Conservation (phyloP, 2,888 invertebrate species). For the Eledone cirrhosa region DNA sequence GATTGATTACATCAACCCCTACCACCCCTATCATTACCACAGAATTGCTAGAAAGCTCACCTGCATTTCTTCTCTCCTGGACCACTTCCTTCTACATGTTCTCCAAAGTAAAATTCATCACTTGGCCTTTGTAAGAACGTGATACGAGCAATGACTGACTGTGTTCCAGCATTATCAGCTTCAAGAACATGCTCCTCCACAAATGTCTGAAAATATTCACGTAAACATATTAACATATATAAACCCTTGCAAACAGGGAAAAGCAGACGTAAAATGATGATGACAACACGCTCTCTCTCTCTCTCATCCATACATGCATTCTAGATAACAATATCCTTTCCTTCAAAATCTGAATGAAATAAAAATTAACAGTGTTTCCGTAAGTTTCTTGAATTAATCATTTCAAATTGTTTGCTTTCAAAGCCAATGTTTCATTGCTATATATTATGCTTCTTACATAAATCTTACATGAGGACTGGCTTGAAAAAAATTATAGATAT, state of each 20-base stretch:
- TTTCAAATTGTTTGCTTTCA: too few relatives aligned
- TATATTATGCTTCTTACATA: too few relatives aligned
- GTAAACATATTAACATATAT: not conserved
- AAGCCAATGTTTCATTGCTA: too few relatives aligned
- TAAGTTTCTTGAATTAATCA: too few relatives aligned
- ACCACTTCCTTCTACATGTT: constrained; percentile 64
- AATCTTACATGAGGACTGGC: too few relatives aligned
- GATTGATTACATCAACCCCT: too few relatives aligned
- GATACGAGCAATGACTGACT: constrained; percentile 19
- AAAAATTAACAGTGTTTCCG: too few relatives aligned
- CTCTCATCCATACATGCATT: not conserved
- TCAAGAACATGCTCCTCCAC: constrained; percentile 49
- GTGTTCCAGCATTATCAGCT: not conserved
- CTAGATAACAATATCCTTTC: too few relatives aligned
- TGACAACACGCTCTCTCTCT: not conserved
- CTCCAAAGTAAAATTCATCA: constrained; percentile 88
- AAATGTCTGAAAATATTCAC: constrained; percentile 41
- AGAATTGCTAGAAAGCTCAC: not conserved
- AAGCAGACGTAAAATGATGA: too few relatives aligned
- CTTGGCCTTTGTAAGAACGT: constrained; percentile 87
- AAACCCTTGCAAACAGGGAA: not conserved
- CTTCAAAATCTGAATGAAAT: too few relatives aligned
- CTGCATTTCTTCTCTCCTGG: constrained; percentile 17
- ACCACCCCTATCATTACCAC: not conserved
- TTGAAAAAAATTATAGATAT: too few relatives aligned